A percentile compares a stretch with the other conserved stretches of the same genome.
Conservation (phyloP, 2,113 vertebrate species). For the Ailurus styani region DNA sequence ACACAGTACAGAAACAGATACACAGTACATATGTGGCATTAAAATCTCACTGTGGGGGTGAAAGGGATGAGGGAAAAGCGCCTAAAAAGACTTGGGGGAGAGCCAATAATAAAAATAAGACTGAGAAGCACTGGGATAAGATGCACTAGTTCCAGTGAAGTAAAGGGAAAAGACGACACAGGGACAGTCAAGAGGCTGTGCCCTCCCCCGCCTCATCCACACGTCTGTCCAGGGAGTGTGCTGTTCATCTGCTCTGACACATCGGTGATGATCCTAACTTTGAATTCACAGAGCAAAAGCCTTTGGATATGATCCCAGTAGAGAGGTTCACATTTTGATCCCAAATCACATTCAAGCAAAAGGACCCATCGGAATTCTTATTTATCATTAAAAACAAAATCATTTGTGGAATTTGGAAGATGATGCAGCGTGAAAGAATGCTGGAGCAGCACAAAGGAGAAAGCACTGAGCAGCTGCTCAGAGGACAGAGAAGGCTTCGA, state of each 20-base stretch:
- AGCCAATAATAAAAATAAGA: background rate
- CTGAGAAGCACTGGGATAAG: background rate
- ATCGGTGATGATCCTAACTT: background rate
- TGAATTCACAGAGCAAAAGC: background rate
- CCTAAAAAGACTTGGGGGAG: background rate
- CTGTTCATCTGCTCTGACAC: background rate
- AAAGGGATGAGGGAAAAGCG: background rate
- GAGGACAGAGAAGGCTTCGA: background rate
- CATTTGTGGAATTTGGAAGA: background rate
- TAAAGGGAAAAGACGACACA: background rate
- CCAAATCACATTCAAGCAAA: background rate
- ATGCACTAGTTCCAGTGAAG: background rate
- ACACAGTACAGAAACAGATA: background rate
- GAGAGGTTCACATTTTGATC: background rate
- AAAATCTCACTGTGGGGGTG: background rate
- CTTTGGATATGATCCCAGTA: background rate
- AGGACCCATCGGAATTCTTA: background rate
- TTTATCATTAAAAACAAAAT: background rate
- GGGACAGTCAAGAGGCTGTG: background rate
- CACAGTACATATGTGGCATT: background rate
- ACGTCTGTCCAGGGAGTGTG: background rate
- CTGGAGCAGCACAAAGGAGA: background rate
- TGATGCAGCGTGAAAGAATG: background rate
- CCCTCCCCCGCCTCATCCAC: background rate
- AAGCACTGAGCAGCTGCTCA: background rate